A percentile compares a stretch with the other conserved stretches of the same genome.
Conservation (phyloP, 64 coral and sea anemone genomes). For the Platygyra sinensis region DNA sequence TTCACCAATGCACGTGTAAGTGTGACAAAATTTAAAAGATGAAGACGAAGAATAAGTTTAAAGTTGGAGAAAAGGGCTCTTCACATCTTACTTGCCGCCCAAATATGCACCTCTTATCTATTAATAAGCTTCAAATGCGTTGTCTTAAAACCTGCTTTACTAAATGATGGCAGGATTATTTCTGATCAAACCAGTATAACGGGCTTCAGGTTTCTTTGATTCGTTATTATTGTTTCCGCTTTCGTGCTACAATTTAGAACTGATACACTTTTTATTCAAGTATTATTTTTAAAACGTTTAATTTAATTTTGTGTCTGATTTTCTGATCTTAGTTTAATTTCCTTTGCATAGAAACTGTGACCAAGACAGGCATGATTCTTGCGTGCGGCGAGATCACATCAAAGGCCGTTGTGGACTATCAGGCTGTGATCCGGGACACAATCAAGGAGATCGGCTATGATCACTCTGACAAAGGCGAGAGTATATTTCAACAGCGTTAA, state of each 20-base stretch:
- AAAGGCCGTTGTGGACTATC: slow-evolving; percentile 90
- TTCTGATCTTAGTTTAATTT: background rate
- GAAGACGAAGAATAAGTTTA: no score
- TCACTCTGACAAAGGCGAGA: slow-evolving; percentile 90
- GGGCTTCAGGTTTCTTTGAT: background rate
- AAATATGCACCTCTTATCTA: no score
- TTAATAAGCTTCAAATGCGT: no score
- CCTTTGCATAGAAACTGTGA: slow-evolving; percentile 67
- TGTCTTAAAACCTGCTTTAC: background rate
- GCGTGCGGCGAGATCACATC: slow-evolving; percentile 95
- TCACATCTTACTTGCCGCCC: no score
- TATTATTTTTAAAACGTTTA: no score
- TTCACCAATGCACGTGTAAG: no score
- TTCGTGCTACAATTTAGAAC: no score
- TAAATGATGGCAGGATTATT: background rate
- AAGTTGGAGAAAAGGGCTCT: no score
- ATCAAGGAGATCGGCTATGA: slow-evolving; percentile 94
- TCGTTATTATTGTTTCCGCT: no score
- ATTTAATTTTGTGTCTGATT: background rate
- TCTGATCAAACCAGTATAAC: background rate
- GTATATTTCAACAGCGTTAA: background rate
- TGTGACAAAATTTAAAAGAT: no score
- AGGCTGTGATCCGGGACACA: slow-evolving; percentile 84
- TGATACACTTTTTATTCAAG: no score
- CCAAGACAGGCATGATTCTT: slow-evolving; percentile 98